phyloP scores from a whole-genome alignment of 2,113 vertebrate species.

The Serranochromis macrocephalus region DNA sequence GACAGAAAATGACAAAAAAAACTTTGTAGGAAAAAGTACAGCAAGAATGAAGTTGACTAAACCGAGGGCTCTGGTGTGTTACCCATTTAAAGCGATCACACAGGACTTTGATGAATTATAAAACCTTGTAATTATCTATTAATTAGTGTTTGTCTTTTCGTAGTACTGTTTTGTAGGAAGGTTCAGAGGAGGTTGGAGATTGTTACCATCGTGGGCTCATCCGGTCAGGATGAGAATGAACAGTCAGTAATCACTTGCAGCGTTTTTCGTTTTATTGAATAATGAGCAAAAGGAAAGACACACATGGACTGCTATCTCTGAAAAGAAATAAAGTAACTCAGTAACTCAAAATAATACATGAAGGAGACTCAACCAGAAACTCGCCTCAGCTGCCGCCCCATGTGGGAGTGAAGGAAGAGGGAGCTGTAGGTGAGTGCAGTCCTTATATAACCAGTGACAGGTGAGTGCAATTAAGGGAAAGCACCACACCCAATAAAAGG shows the following conservation, averaged over 20 bases:
- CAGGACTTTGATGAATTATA: constrained; percentile 51
- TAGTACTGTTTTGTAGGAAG: background rate
- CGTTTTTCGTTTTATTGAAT: background rate
- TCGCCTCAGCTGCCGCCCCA: background rate
- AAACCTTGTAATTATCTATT: constrained; percentile 45
- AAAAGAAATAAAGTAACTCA: background rate
- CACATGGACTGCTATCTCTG: background rate
- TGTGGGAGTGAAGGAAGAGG: rapidly evolving
- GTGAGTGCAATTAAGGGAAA: background rate
- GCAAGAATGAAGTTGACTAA: background rate
- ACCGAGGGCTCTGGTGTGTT: background rate
- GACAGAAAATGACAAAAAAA: background rate
- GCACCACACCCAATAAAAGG: background rate
- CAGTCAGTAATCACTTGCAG: background rate
- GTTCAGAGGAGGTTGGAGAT: background rate
- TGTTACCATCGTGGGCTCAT: background rate
- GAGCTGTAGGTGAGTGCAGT: background rate
- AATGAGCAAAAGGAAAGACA: background rate
- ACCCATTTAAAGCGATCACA: background rate
- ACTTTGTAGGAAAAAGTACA: background rate
- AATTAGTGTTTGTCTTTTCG: constrained; percentile 34
- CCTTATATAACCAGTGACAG: background rate
- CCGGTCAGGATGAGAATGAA: background rate
- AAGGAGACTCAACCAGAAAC: background rate
- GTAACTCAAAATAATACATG: background rate